Conservation (phyloP, 1,140 invertebrate genomes). For the Diploscapter pachys region DNA sequence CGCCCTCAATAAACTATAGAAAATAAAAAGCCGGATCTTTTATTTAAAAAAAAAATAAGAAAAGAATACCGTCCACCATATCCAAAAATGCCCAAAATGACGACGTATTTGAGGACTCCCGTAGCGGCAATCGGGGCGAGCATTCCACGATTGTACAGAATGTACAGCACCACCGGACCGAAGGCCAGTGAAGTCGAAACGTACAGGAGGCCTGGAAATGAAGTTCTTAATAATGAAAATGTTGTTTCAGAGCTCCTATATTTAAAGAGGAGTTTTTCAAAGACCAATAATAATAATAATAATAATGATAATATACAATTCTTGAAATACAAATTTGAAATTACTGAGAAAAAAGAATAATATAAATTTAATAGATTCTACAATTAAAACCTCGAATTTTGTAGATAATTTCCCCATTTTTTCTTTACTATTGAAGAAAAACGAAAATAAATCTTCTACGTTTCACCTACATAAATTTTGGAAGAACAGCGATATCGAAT, state of each 20-base stretch:
- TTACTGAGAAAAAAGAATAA: slow-evolving; percentile 12
- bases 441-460: not conserved
- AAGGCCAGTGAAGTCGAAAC: slow-evolving; percentile 24
- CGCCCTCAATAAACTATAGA: too few relatives aligned
- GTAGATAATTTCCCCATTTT: too few relatives aligned
- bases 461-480: not conserved
- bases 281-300: not conserved
- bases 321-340: not conserved
- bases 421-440: not conserved
- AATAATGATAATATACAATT: not conserved
- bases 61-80: slow-evolving; percentile 20
- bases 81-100: slow-evolving; percentile 8
- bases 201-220: slow-evolving; percentile 17
- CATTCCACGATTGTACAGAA: slow-evolving; percentile 17
- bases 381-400: too few relatives aligned
- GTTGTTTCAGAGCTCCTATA: too few relatives aligned
- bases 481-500: too few relatives aligned
- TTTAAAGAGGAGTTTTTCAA: too few relatives aligned
- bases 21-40: not conserved
- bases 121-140: slow-evolving; percentile 9
- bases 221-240: not conserved
- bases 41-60: not conserved
- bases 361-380: not conserved
- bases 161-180: slow-evolving; percentile 13
- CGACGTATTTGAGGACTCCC: slow-evolving; percentile 14